Conservation (phyloP, 2,797 vertebrate species). For the Notamacropus eugenii region DNA sequence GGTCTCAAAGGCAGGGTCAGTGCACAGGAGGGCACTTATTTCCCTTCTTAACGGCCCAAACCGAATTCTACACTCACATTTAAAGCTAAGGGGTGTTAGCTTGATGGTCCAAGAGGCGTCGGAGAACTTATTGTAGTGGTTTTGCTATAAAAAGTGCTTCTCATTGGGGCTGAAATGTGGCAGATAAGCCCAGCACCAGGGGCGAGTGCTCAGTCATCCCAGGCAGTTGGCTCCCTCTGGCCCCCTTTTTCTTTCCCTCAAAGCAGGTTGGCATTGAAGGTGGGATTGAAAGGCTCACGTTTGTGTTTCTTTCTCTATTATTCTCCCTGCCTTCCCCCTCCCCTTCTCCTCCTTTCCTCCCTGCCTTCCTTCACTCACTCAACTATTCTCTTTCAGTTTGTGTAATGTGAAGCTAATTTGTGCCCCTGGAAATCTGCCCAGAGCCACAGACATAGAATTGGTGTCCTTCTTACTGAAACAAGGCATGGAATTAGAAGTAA, state of each 20-base stretch:
- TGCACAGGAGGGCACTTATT: background rate
- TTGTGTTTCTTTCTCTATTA: too few relatives aligned
- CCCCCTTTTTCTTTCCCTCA: background rate
- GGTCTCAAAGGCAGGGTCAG: background rate
- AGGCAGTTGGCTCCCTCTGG: background rate
- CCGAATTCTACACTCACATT: background rate
- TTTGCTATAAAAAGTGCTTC: too few relatives aligned
- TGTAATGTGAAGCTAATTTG: background rate
- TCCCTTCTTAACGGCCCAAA: background rate
- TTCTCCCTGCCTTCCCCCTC: background rate
- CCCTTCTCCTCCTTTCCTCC: conserved; percentile 16
- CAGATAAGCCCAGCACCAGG: too few relatives aligned
- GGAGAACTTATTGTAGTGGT: too few relatives aligned
- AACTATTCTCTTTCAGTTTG: conserved; percentile 36
- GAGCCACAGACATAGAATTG: background rate
- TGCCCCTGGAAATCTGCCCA: conserved; percentile 16
- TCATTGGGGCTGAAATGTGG: too few relatives aligned
- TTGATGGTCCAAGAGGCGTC: accelerated
- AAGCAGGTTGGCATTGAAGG: background rate
- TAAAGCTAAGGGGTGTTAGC: background rate
- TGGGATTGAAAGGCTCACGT: too few relatives aligned
- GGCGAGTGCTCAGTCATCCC: too few relatives aligned
- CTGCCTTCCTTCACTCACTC: background rate
- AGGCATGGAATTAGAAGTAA: background rate
- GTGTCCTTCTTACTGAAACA: background rate